Evolutionary conservation across 2,888 invertebrate genomes (phyloP), one percentile per base, ranked within the genome.

Genomic region (Dastarcus helophoroides): DNA sequence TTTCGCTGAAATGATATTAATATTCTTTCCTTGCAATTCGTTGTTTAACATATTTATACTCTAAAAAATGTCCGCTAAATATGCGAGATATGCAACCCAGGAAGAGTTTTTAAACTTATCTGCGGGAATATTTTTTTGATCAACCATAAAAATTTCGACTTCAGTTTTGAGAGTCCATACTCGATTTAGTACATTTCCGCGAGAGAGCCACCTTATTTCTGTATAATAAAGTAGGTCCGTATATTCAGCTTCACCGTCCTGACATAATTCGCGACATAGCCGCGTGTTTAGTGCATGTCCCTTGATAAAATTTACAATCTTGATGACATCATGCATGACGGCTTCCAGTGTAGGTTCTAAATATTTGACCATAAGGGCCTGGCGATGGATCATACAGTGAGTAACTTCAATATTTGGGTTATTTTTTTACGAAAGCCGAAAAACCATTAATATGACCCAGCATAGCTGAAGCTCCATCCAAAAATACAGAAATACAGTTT

Each of bases 361-460:
- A 42, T 41, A 28, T 42, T 37, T 41, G 28, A 39, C 36, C 22
- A 40, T 27, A 31, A 40, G 35, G 25, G 42, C 36, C 39, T 42
- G 42, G 37, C 37, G 42, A 41, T 42, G 41, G 38, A 42, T 42
- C 38, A 42, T 42, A 40, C 37, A 42, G 32, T 38, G 38, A 41
- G 30, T 39, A 41, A 42, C 39, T 37, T 39, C 37, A 41, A 41
- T 41, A 30, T 41, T 42, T 31, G 35, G 36, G 31, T 41, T 41
- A 34, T 41, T 41, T 33, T 35, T 37, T 40, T 35, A 35, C 43
- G 38, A 43, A 38, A 40, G 41, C 38, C 26, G 41, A 42, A 41
- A 42, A 41, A 38, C 37, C 39, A 41, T 30, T 42, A 41, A 32
- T 36, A 42, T 42, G 39, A 39, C 39, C 37, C 33, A 41, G 28